Base-by-base conservation (phyloP, 1,140 invertebrate genomes). In the Drosophila tsacasi region DNA sequence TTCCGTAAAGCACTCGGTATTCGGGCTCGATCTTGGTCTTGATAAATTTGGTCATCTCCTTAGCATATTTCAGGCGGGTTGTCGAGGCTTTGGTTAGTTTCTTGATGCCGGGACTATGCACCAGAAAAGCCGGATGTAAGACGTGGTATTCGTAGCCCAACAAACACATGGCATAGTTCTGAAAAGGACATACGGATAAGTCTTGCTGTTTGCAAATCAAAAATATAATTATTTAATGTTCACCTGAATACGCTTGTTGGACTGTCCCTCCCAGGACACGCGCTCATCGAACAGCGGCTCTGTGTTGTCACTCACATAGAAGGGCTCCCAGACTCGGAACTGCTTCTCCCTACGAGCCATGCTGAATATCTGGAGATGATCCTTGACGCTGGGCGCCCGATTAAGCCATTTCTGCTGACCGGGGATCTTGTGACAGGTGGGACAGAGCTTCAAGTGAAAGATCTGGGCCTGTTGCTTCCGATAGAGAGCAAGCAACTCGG, bases 231-330 rank as follows among this genome's bases (percentile, higher is more conserved):
- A 9, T 47, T 15, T 15, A 9, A 27, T 9, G 55, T 46, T 91
- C 86, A 98, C 97, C 95, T 98, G 98, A 64, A 97, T 97, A 96
- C 98, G 98, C 94, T 98, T 98, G 91, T 98, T 97, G 82, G 96
- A 97, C 93, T 97, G 97, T 25, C 97, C 97, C 87, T 98, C 97
- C 97, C 97, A 98, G 79, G 96, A 97, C 32, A 97, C 95, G 76
- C 97, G 94, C 92, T 97, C 96, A 81, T 98, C 97, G 87, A 98
- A 98, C 35, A 97, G 93, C 0, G 98, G 97, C 78, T 98, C 97
- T 17, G 94, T 93, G 91, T 97, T 96, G 1, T 97, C 97, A 27
- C 97, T 97, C 52, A 98, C 97, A 83, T 96, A 97, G 84, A 98
- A 97, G 2, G 97, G 97, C 91, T 98, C 97, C 97, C 97, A 98